A percentile compares a stretch with the other conserved stretches of the same genome.
These are phyloP conservation scores for Thalassophryne amazonica DNA, from an alignment of 2,797 vertebrate species.

Conservation along the genomic window DNA sequence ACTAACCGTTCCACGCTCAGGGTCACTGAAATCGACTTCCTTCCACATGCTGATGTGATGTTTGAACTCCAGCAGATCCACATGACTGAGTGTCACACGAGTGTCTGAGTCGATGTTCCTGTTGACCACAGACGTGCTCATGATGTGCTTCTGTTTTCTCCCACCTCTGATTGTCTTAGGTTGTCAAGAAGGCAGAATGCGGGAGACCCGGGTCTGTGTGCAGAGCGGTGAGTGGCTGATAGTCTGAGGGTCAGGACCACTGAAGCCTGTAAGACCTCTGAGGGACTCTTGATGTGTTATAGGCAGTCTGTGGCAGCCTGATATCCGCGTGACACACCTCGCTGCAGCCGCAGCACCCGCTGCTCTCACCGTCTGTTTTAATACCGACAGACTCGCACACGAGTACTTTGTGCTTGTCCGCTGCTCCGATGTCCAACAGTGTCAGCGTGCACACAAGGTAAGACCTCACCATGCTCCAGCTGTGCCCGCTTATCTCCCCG, in stretches of 20 bases:
- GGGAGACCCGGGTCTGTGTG: slow-evolving; percentile 56
- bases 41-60: too few species aligned
- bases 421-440: neutral
- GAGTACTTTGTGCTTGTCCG: slow-evolving; percentile 40
- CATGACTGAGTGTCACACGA: too few species aligned
- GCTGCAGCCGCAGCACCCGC: neutral
- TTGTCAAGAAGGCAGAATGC: slow-evolving; percentile 57
- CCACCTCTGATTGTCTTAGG: slow-evolving; percentile 40
- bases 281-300: neutral
- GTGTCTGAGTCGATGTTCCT: too few species aligned
- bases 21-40: too few species aligned
- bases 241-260: neutral
- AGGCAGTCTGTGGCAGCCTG: slow-evolving; percentile 74
- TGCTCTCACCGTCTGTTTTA: slow-evolving; percentile 54
- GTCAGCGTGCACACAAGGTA: slow-evolving; percentile 2
- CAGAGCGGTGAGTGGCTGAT: slow-evolving; percentile 60
- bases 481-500: too few species aligned
- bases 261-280: neutral
- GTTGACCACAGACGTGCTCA: too few species aligned
- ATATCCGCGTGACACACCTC: slow-evolving; percentile 40
- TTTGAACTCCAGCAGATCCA: too few species aligned
- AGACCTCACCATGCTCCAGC: neutral
- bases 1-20: too few species aligned
- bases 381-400: slow-evolving; percentile 30
- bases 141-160: too few species aligned